Conservation (phyloP, 2,797 vertebrate species). For the Pipistrellus pipistrellus region DNA sequence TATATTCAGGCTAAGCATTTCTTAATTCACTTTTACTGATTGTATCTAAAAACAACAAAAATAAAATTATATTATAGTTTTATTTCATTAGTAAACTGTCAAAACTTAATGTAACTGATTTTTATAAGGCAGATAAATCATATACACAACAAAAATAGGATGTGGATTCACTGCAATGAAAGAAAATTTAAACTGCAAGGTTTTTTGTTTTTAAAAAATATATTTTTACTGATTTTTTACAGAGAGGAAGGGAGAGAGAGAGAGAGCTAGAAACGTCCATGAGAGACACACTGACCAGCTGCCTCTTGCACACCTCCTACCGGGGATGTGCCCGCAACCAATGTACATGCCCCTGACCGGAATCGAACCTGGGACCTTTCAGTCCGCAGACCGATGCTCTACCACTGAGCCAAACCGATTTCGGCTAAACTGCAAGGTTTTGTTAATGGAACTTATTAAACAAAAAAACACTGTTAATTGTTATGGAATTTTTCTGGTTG, state of each 20-base stretch:
- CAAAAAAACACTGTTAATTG: neutral
- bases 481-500: neutral
- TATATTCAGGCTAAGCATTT: neutral
- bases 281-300: no score
- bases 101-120: neutral
- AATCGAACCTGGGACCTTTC: no score
- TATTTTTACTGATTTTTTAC: no score
- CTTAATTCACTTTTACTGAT: neutral
- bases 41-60: slow-evolving; percentile 40
- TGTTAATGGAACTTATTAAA: neutral
- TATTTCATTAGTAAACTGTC: neutral
- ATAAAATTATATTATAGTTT: slow-evolving; percentile 33
- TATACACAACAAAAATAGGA: neutral
- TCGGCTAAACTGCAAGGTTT: neutral
- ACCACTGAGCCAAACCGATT: no score
- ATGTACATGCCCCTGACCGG: no score
- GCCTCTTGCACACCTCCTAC: no score
- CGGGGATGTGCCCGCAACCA: no score
- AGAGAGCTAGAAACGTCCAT: no score
- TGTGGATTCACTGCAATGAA: neutral
- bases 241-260: no score
- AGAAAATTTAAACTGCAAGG: neutral
- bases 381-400: no score
- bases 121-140: slow-evolving; percentile 16
- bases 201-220: no score